phyloP scores from a whole-genome alignment of 2,113 vertebrate genomes.

The Tamias sibiricus region DNA sequence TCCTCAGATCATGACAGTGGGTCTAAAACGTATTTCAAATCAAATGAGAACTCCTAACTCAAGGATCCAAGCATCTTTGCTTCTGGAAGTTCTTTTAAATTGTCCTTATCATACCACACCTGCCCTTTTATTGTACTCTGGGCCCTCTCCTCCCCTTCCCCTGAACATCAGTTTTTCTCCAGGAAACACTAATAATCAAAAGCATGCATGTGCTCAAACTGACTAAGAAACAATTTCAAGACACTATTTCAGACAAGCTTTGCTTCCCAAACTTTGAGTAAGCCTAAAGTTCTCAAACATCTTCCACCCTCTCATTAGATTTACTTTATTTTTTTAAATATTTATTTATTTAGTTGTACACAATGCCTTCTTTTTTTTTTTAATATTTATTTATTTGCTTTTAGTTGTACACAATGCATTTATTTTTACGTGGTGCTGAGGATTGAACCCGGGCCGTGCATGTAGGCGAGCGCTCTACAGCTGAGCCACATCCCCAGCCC shows the following conservation, averaged over 20 bases:
- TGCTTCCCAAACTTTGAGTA: not conserved
- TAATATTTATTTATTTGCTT: too few species aligned
- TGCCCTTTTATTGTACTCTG: not conserved
- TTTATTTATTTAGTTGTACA: too few species aligned
- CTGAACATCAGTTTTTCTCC: not conserved
- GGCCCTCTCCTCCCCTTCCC: not conserved
- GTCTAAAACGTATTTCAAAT: constrained; percentile 42
- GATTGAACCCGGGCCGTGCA: too few species aligned
- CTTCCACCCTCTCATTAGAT: not conserved
- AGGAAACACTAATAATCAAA: not conserved
- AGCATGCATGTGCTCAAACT: not conserved
- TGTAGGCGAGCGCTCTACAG: too few species aligned
- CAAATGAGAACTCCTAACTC: constrained; percentile 16
- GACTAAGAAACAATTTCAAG: not conserved
- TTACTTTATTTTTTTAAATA: too few species aligned
- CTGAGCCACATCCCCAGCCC: too few species aligned
- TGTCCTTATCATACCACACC: too few species aligned
- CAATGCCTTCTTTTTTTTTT: too few species aligned
- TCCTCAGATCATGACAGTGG: constrained; percentile 2
- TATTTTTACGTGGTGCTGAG: too few species aligned
- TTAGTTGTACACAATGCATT: too few species aligned
- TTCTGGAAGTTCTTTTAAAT: constrained; percentile 1
- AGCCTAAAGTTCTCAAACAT: not conserved
- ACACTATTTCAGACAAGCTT: not conserved
- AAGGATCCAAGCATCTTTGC: not conserved